phyloP scores from a whole-genome alignment of 2,888 invertebrate genomes.

The Pseudanteris insignis region DNA sequence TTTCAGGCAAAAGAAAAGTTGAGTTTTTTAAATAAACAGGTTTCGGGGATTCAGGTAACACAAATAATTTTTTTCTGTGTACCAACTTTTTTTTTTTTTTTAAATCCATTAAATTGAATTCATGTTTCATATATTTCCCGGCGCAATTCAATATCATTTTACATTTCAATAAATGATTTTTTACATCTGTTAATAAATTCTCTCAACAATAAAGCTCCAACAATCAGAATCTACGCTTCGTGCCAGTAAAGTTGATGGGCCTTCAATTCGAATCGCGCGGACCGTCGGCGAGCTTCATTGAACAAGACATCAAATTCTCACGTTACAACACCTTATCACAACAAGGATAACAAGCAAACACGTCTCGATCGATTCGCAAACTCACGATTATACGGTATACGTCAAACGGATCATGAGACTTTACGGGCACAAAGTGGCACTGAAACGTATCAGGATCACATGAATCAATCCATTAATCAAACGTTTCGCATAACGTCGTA shows the following conservation, averaged over 20 bases:
- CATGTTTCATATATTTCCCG: no score
- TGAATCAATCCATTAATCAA: constrained; percentile 13
- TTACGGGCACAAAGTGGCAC: constrained; percentile 10
- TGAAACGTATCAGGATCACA: constrained; percentile 9
- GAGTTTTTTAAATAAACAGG: no score
- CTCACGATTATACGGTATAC: background rate
- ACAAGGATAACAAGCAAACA: constrained; percentile 3
- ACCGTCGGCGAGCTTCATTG: background rate
- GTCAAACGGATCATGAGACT: no score
- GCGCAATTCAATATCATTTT: constrained; percentile 5
- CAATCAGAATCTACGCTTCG: background rate
- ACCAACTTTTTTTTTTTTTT: no score
- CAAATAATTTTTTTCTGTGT: no score
- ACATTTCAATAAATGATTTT: no score
- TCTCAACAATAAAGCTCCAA: constrained; percentile 9
- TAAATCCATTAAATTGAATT: no score
- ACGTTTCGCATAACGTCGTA: constrained; percentile 27
- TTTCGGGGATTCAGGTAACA: no score
- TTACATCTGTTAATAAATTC: constrained; percentile 8
- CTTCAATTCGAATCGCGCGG: background rate
- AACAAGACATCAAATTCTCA: no score
- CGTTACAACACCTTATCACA: no score
- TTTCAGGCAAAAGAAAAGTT: no score
- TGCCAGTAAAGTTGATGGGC: constrained; percentile 4
- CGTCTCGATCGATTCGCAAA: background rate